Percentiles rank a stretch among this genome's conserved stretches.
These are phyloP conservation scores for Meloidogyne exigua DNA, from an alignment of 1,140 invertebrate genomes.

Conservation along the genomic window DNA sequence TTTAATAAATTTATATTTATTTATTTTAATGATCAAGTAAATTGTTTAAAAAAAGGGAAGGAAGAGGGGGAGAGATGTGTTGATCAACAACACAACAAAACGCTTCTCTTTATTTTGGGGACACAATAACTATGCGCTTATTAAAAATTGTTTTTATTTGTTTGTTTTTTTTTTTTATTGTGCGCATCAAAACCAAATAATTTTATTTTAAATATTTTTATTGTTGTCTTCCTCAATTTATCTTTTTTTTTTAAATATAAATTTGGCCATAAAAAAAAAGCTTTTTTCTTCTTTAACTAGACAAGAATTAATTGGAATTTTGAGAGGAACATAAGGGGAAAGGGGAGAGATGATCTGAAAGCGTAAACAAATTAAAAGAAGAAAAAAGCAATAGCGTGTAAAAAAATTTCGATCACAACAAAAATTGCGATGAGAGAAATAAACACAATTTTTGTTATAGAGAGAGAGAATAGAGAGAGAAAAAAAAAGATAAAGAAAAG, in stretches of 20 bases:
- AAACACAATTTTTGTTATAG: too few species aligned
- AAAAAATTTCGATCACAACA: background rate
- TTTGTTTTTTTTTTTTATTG: background rate
- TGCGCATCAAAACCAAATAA: background rate
- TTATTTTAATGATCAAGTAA: too few species aligned
- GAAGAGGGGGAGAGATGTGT: too few species aligned
- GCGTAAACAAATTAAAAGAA: background rate
- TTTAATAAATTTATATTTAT: too few species aligned
- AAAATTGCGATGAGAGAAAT: too few species aligned
- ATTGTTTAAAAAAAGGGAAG: too few species aligned
- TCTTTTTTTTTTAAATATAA: background rate
- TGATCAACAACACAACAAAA: too few species aligned
- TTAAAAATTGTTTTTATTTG: too few species aligned
- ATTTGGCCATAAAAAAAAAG: background rate
- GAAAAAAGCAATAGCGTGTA: background rate
- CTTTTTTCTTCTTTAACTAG: background rate
- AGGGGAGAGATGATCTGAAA: background rate
- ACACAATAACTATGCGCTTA: too few species aligned
- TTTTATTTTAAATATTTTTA: background rate
- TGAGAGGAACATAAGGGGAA: background rate
- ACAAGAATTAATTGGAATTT: constrained; percentile 5
- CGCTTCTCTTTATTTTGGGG: too few species aligned
- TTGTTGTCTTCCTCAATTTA: background rate
- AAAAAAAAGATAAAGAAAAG: background rate
- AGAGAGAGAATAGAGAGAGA: too few species aligned